These are phyloP conservation scores for Gastracanthus pulcherrimus DNA, from an alignment of 2,888 invertebrate species.

Conservation along the genomic window DNA sequence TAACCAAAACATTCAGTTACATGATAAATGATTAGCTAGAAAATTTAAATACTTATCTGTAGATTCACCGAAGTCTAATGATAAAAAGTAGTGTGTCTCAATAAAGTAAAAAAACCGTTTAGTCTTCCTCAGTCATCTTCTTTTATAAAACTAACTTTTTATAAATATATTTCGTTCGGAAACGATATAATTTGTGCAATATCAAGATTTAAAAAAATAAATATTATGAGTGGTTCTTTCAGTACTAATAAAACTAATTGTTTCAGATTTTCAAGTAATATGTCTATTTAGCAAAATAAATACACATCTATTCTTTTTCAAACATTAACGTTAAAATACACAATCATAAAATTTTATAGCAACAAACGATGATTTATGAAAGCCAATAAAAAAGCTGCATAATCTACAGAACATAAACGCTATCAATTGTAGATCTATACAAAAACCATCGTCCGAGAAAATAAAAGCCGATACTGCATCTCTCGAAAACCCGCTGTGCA, in stretches of 20 bases:
- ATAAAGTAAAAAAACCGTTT: background rate
- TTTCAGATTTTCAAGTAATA: too few relatives aligned
- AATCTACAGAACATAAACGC: background rate
- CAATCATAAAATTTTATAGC: background rate
- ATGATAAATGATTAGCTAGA: background rate
- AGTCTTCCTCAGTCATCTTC: too few relatives aligned
- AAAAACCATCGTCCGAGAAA: background rate
- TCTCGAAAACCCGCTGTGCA: background rate
- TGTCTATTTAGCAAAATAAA: too few relatives aligned
- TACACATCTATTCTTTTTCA: background rate
- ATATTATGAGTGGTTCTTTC: too few relatives aligned
- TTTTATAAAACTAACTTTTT: too few relatives aligned
- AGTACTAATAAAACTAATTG: too few relatives aligned
- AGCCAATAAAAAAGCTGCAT: background rate
- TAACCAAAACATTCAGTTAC: background rate
- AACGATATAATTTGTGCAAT: too few relatives aligned
- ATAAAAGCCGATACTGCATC: background rate
- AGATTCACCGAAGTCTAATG: background rate
- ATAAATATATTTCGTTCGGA: too few relatives aligned
- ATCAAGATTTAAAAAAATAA: too few relatives aligned
- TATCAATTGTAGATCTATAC: background rate
- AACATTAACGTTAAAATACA: background rate
- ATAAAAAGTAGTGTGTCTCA: background rate
- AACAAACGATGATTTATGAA: background rate
- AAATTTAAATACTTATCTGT: background rate